Percentiles rank a stretch among this genome's conserved stretches.
Evolutionary conservation across 2,888 invertebrate species (phyloP).

Genomic region (Diaphora mendica): DNA sequence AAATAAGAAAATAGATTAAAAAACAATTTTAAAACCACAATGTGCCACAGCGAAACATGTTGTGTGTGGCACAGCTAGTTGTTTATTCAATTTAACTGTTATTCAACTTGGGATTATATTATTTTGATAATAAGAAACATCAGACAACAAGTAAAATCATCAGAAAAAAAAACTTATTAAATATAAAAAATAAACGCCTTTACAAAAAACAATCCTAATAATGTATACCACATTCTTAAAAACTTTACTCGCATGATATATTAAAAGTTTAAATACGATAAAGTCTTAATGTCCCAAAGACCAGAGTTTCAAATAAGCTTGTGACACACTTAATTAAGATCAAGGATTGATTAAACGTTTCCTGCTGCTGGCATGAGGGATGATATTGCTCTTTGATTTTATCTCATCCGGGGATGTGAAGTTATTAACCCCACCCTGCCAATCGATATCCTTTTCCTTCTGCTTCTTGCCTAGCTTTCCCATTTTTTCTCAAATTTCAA

Average conservation of each 20-base stretch:
- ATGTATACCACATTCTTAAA: no score
- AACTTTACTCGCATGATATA: neutral
- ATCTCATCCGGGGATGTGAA: neutral
- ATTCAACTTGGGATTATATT: no score
- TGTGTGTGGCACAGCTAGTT: no score
- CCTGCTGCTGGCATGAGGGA: slow-evolving; percentile 70
- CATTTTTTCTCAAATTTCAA: neutral
- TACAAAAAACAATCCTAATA: no score
- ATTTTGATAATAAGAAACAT: no score
- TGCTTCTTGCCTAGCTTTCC: neutral
- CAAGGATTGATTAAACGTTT: slow-evolving; percentile 76
- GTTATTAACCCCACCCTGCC: neutral
- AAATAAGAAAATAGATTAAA: no score
- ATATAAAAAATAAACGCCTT: no score
- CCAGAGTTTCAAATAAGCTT: slow-evolving; percentile 66
- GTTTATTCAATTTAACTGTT: no score
- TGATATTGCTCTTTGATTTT: slow-evolving; percentile 49
- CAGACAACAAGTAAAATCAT: no score
- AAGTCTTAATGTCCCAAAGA: slow-evolving; percentile 37
- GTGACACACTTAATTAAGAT: slow-evolving; percentile 80
- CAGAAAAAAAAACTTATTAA: no score
- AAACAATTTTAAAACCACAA: no score
- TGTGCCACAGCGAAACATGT: no score
- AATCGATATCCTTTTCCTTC: neutral
- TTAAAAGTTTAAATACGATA: slow-evolving; percentile 5